Base-by-base conservation (phyloP, 2,113 vertebrate genomes). In the Dromas ardeola region DNA sequence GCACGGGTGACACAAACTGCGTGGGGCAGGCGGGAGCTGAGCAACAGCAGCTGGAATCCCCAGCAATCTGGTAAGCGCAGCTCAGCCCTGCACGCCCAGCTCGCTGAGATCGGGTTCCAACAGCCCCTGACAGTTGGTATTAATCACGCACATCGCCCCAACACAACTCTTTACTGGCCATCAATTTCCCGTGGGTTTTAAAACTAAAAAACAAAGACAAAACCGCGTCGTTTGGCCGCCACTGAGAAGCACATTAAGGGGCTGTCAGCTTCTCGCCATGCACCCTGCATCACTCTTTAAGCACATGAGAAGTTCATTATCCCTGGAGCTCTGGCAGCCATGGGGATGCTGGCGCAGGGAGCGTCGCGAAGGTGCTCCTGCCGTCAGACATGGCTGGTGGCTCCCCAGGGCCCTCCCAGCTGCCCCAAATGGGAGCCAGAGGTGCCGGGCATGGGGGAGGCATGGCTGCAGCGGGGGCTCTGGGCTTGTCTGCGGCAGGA, bases 261-360 rank as follows among this genome's bases (percentile, higher is more conserved):
- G 98, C 98, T 99, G 98, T 98, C 98, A 98, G 98, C 98, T 93
- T 96, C 98, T 97, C 97, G 97, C 98, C 97, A 97, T 98, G 98
- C 98, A 97, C 98, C 98, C 98, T 98, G 98, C 98, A 98, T 98
- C 98, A 98, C 98, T 98, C 98, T 98, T 98, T 98, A 98, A 99
- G 98, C 99, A 98, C 98, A 98, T 98, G 98, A 99, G 98, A 98
- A 98, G 98, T 98, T 99, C 98, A 98, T 99, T 99, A 98, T 97
- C 97, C 95, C 97, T 18, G 96, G 97, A 97, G 98, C 98, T 98
- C 98, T 97, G 98, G 97, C 98, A 98, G 96, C 93, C 97, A 76
- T 29, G 91, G 94, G 95, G 94, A 95, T 80, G 87, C 87, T 92
- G 93, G 87, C 10, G 82, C 11, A 96, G 96, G 97, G 95, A 97